phyloP scores from a whole-genome alignment of 2,888 invertebrate genomes.

The Mythimna albipuncta region DNA sequence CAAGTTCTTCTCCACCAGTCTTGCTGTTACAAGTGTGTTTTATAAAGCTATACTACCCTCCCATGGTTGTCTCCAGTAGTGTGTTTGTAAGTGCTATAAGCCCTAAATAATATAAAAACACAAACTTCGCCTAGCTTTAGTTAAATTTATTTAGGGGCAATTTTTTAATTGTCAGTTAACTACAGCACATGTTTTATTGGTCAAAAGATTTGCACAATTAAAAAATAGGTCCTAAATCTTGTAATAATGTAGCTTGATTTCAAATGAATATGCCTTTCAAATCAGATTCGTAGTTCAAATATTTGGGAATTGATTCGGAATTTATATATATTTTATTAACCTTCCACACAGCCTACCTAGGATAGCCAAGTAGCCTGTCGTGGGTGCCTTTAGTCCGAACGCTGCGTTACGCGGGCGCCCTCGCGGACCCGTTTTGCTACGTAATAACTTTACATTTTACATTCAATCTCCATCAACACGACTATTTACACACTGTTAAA shows the following conservation, averaged over 20 bases:
- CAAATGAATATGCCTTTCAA: slow-evolving; percentile 35
- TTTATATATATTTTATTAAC: slow-evolving; percentile 25
- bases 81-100: slow-evolving; percentile 3
- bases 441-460: too few species aligned
- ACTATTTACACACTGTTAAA: too few species aligned
- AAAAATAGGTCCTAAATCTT: slow-evolving; percentile 31
- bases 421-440: too few species aligned
- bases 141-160: slow-evolving; percentile 38
- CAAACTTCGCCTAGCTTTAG: slow-evolving; percentile 41
- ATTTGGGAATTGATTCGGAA: slow-evolving; percentile 58
- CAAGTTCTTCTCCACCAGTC: too few species aligned
- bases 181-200: neutral
- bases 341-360: slow-evolving; percentile 4
- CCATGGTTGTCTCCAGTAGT: slow-evolving; percentile 11
- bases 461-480: too few species aligned
- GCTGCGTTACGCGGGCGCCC: too few species aligned
- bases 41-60: too few species aligned
- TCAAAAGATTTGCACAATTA: slow-evolving; percentile 17
- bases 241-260: slow-evolving; percentile 48
- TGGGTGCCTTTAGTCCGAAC: slow-evolving; percentile 21
- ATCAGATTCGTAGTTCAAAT: slow-evolving; percentile 33
- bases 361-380: slow-evolving; percentile 21
- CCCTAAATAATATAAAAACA: slow-evolving; percentile 17
- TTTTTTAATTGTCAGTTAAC: slow-evolving; percentile 21
- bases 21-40: too few species aligned